Evolutionary conservation across 1,140 invertebrate species (phyloP), one percentile per base, ranked within the genome.

Genomic region (Apis dorsata): DNA sequence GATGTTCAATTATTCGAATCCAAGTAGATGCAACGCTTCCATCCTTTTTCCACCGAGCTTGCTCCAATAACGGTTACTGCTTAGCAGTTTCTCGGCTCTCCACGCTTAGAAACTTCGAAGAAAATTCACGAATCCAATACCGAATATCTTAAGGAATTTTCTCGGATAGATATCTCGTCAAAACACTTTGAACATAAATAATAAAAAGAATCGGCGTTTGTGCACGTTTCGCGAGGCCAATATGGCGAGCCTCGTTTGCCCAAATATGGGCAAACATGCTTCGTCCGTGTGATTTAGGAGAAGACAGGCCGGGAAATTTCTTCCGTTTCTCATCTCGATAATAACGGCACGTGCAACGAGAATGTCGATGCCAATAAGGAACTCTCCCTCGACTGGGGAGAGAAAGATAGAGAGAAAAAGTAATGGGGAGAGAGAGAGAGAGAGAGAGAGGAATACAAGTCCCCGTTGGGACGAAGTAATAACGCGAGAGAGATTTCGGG

Each of bases 401-500:
- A 53, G 2, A 11, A 21, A 57, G 19, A 34, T n/a, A 21, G 66
- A n/a, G 34, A 57, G 55, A 57, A 10, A 55, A 34, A 34, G 28
- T 34, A 34, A 34, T n/a, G 28, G 53, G 17, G 1, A 55, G 53
- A 55, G 24, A 34, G n/a, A 24, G 55, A 57, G 15, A 15, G 55
- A 15, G 15, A 34, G 13, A 21, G 28, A n/a, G 57, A 17, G 24
- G 28, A 57, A 83, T 76, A 84, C 82, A 85, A 72, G 75, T 63
- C 44, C 51, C 44, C 49, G 15, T 1, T 51, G 85, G 85, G 19
- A 62, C 72, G 66, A 86, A 86, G 88, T 90, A 91, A 91, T 91
- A 92, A 88, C 88, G 68, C 81, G 86, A 85, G 87, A 84, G 87
- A 86, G 84, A 90, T 34, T 90, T 88, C 87, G 88, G 88, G 83